Base-by-base conservation (phyloP, 53 echinoderm and acorn worm species). In the Temnopleurus reevesii region DNA sequence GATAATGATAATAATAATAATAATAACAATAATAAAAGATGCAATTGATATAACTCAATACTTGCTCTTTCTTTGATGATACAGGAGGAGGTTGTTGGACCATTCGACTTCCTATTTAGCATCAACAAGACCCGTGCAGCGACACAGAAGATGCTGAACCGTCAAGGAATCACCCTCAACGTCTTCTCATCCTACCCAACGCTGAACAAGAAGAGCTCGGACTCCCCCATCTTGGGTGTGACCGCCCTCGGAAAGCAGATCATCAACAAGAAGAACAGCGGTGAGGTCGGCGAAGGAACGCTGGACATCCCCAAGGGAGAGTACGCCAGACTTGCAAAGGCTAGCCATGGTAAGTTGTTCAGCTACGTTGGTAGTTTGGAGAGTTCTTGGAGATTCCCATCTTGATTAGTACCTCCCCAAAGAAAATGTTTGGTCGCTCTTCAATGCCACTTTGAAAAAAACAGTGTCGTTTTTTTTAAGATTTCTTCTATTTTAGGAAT, bases 251-350 rank as follows among this genome's bases (percentile, higher is more conserved):
- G 91, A 0, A 84, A 60, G 45, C 90, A 92, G 81, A 89, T 98
- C 77, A 92, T 84, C 59, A 87, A 90, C 45, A 93, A 95, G 89
- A 93, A 94, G 87, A 88, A 35, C 91, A 94, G 92, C 46, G 90
- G 77, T 13, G 91, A 91, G 38, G 92, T 80, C 29, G 89, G 77
- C 84, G 64, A 53, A 2, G 89, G 81, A 38, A 65, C 63, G 24
- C 76, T 94, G 5, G 92, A 91, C 53, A 89, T 91, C 35, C 95
- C 95, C 1, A 90, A 84, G 41, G 97, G 97, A 90, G 59, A 89
- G 47, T 99, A 92, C 59, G 94, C 99, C 47, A 99, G 94, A 84
- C 92, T 99, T 56, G 95, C 96, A 53, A 93, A 86, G 65, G 99
- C 99, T 55, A 91, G 95, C 19, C 93, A 90, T 46, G 99, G 99